These are phyloP conservation scores for Panzeria rudis DNA, from an alignment of 2,888 invertebrate genomes.

Conservation along the genomic window DNA sequence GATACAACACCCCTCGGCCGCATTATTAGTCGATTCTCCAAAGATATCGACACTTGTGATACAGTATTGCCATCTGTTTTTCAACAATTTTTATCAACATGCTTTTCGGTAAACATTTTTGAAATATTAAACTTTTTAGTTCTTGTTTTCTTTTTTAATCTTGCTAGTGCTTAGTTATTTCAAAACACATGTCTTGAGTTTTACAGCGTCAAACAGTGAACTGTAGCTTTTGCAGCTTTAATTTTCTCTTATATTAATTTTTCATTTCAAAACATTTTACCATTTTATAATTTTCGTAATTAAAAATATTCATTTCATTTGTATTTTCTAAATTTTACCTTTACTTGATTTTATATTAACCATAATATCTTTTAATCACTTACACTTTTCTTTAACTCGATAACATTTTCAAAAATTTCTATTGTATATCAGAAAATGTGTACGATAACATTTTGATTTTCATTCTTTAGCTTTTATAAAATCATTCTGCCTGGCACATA, in stretches of 20 bases:
- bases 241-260: conserved; percentile 19
- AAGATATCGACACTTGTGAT: conserved; percentile 86
- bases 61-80: conserved; percentile 84
- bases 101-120: conserved; percentile 83
- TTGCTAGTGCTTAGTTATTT: conserved; percentile 28
- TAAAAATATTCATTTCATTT: conserved; percentile 6
- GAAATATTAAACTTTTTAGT: conserved; percentile 12
- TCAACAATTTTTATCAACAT: conserved; percentile 82
- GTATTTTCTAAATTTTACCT: conserved; percentile 47
- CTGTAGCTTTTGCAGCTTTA: conserved; percentile 65
- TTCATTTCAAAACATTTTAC: conserved; percentile 22
- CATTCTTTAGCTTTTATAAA: no score
- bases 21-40: conserved; percentile 88
- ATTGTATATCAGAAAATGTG: neutral
- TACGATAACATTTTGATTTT: neutral
- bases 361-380: neutral
- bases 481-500: no score
- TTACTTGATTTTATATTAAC: conserved; percentile 58
- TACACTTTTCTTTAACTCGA: conserved; percentile 46
- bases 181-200: neutral
- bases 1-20: conserved; percentile 91
- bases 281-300: conserved; percentile 10
- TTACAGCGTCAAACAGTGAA: conserved; percentile 4
- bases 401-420: no score
- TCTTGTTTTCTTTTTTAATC: conserved; percentile 5